A percentile compares a stretch with the other conserved stretches of the same genome.
Evolutionary conservation across 2,113 vertebrate species (phyloP).

Genomic region (Hiodon tergisus): DNA sequence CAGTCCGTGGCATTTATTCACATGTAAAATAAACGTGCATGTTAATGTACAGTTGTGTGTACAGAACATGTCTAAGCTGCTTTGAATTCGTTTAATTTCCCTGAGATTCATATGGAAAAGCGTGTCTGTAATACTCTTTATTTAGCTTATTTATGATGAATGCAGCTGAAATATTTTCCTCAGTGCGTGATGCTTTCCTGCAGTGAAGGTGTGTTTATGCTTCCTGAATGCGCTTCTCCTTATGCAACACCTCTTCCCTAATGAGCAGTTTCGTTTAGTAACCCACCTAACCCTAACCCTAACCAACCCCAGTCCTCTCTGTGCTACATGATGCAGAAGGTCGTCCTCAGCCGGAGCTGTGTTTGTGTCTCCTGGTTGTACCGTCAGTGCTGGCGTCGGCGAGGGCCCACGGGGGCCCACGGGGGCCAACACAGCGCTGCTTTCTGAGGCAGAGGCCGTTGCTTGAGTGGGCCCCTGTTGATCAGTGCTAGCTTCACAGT

Average conservation of each 20-base stretch:
- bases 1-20: too few relatives aligned
- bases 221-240: slow-evolving; percentile 38
- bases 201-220: slow-evolving; percentile 50
- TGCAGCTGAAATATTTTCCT: slow-evolving; percentile 37
- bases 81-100: too few relatives aligned
- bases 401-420: too few relatives aligned
- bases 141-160: background rate
- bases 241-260: slow-evolving; percentile 43
- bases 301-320: slow-evolving; percentile 6
- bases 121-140: background rate
- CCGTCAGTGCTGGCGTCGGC: too few relatives aligned
- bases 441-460: too few relatives aligned
- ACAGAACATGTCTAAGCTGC: too few relatives aligned
- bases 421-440: too few relatives aligned
- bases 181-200: slow-evolving; percentile 55
- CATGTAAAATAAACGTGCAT: too few relatives aligned
- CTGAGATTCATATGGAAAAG: background rate
- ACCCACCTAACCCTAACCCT: slow-evolving; percentile 23
- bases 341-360: slow-evolving; percentile 16
- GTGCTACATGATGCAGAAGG: slow-evolving; percentile 19
- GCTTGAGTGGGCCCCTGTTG: too few relatives aligned
- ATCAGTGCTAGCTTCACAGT: too few relatives aligned
- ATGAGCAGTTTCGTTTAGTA: slow-evolving; percentile 52
- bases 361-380: background rate
- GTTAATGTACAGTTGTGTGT: too few relatives aligned